Evolutionary conservation across 2,888 invertebrate genomes (phyloP), one percentile per base, ranked within the genome.

Genomic region (Acanthosoma haemorrhoidale): DNA sequence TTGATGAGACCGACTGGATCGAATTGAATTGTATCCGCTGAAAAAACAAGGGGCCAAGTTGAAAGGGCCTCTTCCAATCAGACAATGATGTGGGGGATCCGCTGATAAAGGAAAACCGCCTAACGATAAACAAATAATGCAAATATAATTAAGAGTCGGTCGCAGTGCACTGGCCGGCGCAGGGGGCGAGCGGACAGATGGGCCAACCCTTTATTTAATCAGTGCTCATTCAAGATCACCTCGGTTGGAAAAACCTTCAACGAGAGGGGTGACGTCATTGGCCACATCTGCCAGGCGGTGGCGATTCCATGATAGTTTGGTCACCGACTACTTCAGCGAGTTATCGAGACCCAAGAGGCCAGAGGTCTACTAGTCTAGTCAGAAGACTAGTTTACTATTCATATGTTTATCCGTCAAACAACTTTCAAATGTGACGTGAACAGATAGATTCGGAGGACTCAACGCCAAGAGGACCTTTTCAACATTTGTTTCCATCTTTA

Each of bases 161-260:
- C 64, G 16, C 18, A 18, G 41, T 29, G 15, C 39, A 21, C 31
- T 11, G 15, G 13, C 15, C 15, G 39, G 41, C 29, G 15, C 39
- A 21, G 16, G 2, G 15, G 13, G 31, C 15, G 39, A 64, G 41
- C 29, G 9, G 36, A 41, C 29, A 64, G 38, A 64, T 39, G 41
- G 64, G 64, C n/a, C 36, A 64, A 64, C 64, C 64, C 64, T 64
- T 64, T 64, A 64, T 64, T 64, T 64, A 64, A 64, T 64, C 64
- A 64, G 64, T 25, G 39, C 64, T 64, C 39, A 64, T 64, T 64
- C 64, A 64, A 31, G 13, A 51, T 41, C 51, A 51, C 16, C 15
- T 9, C 6, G 11, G 2, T 61, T 38, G 25, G 34, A 60, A 61
- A 25, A 34, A 16, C 36, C 36, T 60, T 32, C 60, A 32, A 16